A percentile compares a stretch with the other conserved stretches of the same genome.
phyloP scores from a whole-genome alignment of 1,140 invertebrate genomes.

The Brachionus paranguensis region DNA sequence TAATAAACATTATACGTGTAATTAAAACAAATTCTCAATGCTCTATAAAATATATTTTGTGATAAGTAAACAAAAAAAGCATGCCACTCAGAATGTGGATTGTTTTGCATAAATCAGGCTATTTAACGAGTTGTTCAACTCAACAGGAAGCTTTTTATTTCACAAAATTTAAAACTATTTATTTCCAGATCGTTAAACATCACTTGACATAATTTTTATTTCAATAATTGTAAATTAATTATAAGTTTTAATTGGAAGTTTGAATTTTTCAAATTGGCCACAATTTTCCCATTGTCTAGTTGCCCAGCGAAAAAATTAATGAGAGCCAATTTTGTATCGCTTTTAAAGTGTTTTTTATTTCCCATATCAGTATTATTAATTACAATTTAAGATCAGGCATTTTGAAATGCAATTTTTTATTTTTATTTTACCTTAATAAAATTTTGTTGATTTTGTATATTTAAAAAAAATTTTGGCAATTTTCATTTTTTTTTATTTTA shows the following conservation, averaged over 20 bases:
- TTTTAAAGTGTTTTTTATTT: background rate
- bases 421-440: too few relatives aligned
- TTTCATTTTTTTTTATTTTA: background rate
- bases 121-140: background rate
- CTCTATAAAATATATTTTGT: background rate
- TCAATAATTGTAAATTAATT: background rate
- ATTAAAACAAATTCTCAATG: background rate
- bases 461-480: background rate
- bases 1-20: background rate
- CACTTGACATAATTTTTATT: background rate
- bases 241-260: background rate
- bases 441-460: background rate
- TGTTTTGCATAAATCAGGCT: background rate
- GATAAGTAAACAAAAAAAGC: background rate
- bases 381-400: background rate
- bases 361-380: background rate
- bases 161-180: background rate
- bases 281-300: background rate
- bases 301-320: background rate
- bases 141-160: background rate
- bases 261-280: background rate
- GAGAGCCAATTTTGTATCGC: background rate
- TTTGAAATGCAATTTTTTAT: background rate
- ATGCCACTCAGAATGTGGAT: background rate
- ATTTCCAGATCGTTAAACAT: background rate